A percentile compares a stretch with the other conserved stretches of the same genome.
These are phyloP conservation scores for Anguilla anguilla DNA, from an alignment of 2,797 vertebrate genomes.

Conservation along the genomic window DNA sequence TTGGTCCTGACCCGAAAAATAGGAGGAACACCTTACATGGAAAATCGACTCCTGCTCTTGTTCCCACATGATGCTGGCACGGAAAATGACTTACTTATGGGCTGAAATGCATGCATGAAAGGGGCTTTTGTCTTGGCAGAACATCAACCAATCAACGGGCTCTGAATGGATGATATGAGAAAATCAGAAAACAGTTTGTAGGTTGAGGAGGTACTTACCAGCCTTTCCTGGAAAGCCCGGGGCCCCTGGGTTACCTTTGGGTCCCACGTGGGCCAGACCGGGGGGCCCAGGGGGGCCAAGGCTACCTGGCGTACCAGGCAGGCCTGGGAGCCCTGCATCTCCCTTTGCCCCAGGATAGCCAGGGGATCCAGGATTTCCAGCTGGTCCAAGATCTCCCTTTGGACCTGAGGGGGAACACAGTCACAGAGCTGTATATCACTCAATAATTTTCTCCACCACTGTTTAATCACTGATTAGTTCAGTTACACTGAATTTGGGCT, in stretches of 20 bases:
- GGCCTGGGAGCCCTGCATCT: constrained; percentile 82
- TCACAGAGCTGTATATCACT: neutral
- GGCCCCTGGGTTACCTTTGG: constrained; percentile 83
- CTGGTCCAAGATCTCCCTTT: constrained; percentile 87
- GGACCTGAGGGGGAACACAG: constrained; percentile 67
- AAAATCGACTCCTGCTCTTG: no score
- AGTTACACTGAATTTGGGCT: no score
- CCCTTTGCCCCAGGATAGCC: constrained; percentile 88
- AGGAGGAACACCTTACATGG: no score
- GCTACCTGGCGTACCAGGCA: constrained; percentile 75
- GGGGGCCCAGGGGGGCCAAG: constrained; percentile 79
- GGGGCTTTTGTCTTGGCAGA: no score
- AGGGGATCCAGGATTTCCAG: constrained; percentile 78
- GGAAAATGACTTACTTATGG: no score
- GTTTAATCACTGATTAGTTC: no score
- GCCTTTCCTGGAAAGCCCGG: constrained; percentile 86
- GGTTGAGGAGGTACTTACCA: constrained; percentile 73
- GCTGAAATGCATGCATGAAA: no score
- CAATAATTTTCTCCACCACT: neutral
- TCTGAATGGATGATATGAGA: neutral
- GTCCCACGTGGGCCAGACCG: constrained; percentile 79
- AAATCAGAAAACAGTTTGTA: neutral
- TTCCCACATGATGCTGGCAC: no score
- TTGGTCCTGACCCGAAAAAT: no score
- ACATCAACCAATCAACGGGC: neutral